Conservation (phyloP, 2,113 vertebrate species). For the Corvus hawaiiensis region DNA sequence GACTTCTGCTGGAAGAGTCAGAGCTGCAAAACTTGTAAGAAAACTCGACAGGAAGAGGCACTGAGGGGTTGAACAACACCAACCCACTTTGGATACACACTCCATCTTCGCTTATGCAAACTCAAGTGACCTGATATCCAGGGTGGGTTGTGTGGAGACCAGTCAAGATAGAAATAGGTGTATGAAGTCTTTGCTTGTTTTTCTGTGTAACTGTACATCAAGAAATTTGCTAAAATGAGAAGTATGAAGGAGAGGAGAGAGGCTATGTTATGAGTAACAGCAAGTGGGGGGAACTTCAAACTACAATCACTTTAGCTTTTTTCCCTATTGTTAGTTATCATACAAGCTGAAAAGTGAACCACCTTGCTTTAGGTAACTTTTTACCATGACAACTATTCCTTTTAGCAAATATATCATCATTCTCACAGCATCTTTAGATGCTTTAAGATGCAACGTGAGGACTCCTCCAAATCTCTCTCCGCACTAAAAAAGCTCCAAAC, state of each 20-base stretch:
- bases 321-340: background rate
- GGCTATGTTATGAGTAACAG: background rate
- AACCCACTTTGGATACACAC: background rate
- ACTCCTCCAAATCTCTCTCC: background rate
- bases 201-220: background rate
- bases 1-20: background rate
- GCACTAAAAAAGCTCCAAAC: background rate
- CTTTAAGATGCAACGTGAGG: background rate
- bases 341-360: background rate
- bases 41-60: background rate
- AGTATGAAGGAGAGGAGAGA: background rate
- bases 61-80: background rate
- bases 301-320: background rate
- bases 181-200: background rate
- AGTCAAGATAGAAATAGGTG: background rate
- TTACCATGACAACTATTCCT: background rate
- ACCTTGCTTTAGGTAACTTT: background rate
- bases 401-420: background rate
- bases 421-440: background rate
- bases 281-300: background rate
- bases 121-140: background rate
- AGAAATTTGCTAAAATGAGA: background rate
- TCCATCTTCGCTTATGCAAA: background rate
- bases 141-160: background rate
- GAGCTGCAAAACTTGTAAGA: background rate